Base-by-base conservation (phyloP, 2,888 invertebrate genomes). In the Homarus gammarus region DNA sequence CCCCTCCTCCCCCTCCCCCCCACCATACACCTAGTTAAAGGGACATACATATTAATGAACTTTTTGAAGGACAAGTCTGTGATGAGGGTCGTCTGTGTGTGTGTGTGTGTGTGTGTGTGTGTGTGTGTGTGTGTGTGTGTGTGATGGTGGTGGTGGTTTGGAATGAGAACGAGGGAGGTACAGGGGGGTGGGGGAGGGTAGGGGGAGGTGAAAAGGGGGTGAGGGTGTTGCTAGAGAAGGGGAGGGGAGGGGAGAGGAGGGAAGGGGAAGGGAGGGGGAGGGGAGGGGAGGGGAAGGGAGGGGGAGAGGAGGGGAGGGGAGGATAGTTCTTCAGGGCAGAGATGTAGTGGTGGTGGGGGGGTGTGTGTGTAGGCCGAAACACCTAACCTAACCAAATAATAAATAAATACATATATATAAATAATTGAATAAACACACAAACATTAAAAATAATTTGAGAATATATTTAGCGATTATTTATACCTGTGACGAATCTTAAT, bases 1-100 rank as follows among this genome's bases (percentile, higher is more conserved):
- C 56, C 56, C 56, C 56, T 18, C 2, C 18, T 2, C 56, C 18
- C 56, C 56, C 81, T 56, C 64, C 22, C 33, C 5, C 33, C 61
- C 81, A 27, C 51, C 51, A 72, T 49, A 72, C 33, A 33, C 38
- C 72, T 73, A 36, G 84, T 84, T 84, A 84, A 84, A 84, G 36
- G 73, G 84, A 84, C 84, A 84, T 84, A 27, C 84, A 84, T 84
- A 73, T 84, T 83, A 83, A 73, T 84, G 84, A 84, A 44, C 83
- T 73, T 73, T 56, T 72, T 70, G 84, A 49, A 84, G 84, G 84
- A 84, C 84, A 84, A 84, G 49, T 33, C 61, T 5, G 36, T 64
- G 64, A 27, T 27, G 64, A 64, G 12, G 64, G 27, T 64, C 6
- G 64, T 64, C 64, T 27, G 64, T 27, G 64, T 5, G 5, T 5